Evolutionary conservation across 2,888 invertebrate species (phyloP).

Genomic region (Pecten maximus): DNA sequence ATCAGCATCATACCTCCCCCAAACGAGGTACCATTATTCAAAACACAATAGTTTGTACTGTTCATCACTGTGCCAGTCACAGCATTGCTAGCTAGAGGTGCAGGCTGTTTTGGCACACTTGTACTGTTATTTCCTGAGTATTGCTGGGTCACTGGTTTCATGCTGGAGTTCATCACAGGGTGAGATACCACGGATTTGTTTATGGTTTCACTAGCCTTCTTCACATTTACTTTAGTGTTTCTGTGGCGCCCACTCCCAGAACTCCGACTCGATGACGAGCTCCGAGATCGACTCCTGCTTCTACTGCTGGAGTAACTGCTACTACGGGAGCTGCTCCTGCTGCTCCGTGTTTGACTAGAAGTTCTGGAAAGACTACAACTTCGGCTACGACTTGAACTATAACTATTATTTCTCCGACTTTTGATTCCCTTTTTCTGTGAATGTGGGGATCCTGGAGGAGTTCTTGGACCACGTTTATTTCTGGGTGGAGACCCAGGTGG

Average conservation of each 20-base stretch:
- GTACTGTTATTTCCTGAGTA: slow-evolving; percentile 2
- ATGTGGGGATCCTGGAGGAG: slow-evolving; percentile 61
- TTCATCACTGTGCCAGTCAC: slow-evolving; percentile 30
- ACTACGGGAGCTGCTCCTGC: slow-evolving; percentile 61
- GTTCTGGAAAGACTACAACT: slow-evolving; percentile 55
- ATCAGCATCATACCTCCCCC: slow-evolving; percentile 49
- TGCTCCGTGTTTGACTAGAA: slow-evolving; percentile 59
- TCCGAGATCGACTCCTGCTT: slow-evolving; percentile 58
- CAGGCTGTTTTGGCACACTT: slow-evolving; percentile 4
- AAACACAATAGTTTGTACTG: slow-evolving; percentile 50
- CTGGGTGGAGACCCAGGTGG: slow-evolving; percentile 56
- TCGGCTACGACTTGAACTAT: slow-evolving; percentile 55
- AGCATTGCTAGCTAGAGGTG: slow-evolving; percentile 2
- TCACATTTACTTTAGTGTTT: neutral
- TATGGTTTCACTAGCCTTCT: slow-evolving; percentile 12
- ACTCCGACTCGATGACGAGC: slow-evolving; percentile 55
- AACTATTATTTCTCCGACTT: slow-evolving; percentile 49
- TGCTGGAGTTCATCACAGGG: neutral
- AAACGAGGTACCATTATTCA: slow-evolving; percentile 46
- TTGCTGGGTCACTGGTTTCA: neutral
- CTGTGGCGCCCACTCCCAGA: slow-evolving; percentile 30
- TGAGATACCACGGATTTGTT: neutral
- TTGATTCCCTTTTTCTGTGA: slow-evolving; percentile 34
- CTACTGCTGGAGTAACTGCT: slow-evolving; percentile 56
- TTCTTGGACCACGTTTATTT: slow-evolving; percentile 54